These are phyloP conservation scores for Lagria hirta DNA, from an alignment of 2,888 invertebrate species.

Conservation along the genomic window DNA sequence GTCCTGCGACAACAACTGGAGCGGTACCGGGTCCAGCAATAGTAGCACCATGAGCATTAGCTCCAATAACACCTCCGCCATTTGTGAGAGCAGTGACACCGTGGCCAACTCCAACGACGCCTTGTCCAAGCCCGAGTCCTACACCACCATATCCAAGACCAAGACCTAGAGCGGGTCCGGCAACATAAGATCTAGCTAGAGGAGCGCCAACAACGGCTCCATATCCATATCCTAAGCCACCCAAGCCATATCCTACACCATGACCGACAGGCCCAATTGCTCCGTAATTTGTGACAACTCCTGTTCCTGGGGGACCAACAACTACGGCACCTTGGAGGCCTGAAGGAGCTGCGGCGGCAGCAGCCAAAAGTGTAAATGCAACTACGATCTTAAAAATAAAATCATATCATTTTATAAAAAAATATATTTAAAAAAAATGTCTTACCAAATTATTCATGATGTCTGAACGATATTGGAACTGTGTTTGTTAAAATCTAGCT, in stretches of 20 bases:
- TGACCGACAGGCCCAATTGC: constrained; percentile 22
- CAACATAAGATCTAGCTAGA: no score
- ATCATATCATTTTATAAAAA: no score
- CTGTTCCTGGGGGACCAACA: constrained; percentile 21
- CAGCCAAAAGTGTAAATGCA: constrained; percentile 30
- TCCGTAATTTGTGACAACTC: constrained; percentile 23
- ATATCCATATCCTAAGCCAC: constrained; percentile 1
- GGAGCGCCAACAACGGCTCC: no score
- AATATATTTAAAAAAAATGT: no score
- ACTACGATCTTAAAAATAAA: constrained; percentile 26
- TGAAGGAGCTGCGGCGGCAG: constrained; percentile 22
- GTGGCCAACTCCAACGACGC: no score
- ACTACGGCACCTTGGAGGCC: constrained; percentile 20
- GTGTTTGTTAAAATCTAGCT: no score
- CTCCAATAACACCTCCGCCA: constrained; percentile 32
- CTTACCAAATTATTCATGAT: no score
- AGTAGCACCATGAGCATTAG: constrained; percentile 41
- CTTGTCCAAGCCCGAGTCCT: no score
- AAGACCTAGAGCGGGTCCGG: constrained; percentile 2
- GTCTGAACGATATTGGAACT: no score
- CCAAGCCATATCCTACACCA: constrained; percentile 26
- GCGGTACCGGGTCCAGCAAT: constrained; percentile 41
- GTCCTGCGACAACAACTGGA: constrained; percentile 39
- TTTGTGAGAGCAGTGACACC: constrained; percentile 23
- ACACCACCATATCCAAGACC: no score